Conservation (phyloP, 2,797 vertebrate species). For the Setipinna tenuifilis region DNA sequence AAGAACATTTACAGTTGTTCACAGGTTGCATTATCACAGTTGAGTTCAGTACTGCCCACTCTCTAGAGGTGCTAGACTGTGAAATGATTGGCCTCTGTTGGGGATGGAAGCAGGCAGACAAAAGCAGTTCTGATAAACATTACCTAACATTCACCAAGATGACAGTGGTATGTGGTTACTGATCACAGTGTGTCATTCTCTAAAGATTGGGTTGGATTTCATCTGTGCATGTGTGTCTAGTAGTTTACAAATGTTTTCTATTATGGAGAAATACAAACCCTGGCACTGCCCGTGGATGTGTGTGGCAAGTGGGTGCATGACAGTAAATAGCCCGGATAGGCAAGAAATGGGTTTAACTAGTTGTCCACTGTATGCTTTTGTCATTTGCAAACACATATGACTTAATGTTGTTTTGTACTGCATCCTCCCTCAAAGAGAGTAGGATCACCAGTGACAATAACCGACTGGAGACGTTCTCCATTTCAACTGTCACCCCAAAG, state of each 20-base stretch:
- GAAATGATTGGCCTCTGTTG: background rate
- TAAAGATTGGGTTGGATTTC: background rate
- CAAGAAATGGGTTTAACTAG: background rate
- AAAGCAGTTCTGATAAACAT: background rate
- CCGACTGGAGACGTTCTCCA: no score
- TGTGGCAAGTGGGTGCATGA: no score
- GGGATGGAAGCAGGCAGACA: background rate
- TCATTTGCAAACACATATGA: no score
- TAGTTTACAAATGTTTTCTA: background rate
- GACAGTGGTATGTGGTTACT: background rate
- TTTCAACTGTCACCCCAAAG: background rate
- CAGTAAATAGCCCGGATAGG: background rate
- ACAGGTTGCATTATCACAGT: background rate
- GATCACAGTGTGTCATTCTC: background rate
- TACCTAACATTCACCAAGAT: background rate
- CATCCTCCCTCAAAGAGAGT: no score
- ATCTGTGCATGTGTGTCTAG: background rate
- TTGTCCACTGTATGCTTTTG: no score
- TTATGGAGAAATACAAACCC: background rate
- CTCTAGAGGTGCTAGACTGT: slow-evolving; percentile 12
- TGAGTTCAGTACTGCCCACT: background rate
- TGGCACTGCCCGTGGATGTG: no score
- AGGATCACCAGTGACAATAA: no score
- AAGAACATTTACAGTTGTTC: background rate
- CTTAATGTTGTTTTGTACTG: no score